Conservation (phyloP, 2,113 vertebrate species). For the Sander lucioperca region DNA sequence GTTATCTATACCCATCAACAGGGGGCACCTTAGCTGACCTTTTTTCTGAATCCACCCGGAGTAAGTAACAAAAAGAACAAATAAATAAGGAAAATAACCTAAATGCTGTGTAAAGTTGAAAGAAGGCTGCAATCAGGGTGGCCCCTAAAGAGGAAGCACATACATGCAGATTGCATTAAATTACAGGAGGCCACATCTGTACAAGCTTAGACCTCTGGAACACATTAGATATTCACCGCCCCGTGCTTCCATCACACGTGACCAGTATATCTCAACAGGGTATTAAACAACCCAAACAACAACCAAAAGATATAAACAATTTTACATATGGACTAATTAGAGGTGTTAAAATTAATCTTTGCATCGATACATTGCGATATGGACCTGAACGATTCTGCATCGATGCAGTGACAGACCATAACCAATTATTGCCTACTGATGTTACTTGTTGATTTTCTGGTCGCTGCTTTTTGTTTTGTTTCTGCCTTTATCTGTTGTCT, state of each 20-base stretch:
- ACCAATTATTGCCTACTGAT: too few relatives aligned
- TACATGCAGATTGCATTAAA: constrained; percentile 74
- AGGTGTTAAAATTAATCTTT: too few relatives aligned
- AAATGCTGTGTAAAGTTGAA: constrained; percentile 39
- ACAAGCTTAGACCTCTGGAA: constrained; percentile 73
- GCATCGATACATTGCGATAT: too few relatives aligned
- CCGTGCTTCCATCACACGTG: constrained; percentile 45
- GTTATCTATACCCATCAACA: constrained; percentile 57
- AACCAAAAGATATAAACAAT: constrained; percentile 24
- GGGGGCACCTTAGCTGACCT: constrained; percentile 60
- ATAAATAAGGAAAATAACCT: constrained; percentile 22
- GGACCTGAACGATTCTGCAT: too few relatives aligned
- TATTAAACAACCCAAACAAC: constrained; percentile 42
- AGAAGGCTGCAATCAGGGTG: constrained; percentile 63
- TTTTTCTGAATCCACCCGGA: constrained; percentile 23
- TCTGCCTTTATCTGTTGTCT: too few relatives aligned
- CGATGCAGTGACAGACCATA: too few relatives aligned
- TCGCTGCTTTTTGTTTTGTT: too few relatives aligned
- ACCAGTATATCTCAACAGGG: constrained; percentile 41
- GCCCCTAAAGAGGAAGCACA: constrained; percentile 69
- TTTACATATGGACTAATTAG: neutral
- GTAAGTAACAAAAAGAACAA: constrained; percentile 13
- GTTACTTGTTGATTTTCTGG: too few relatives aligned
- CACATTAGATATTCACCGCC: constrained; percentile 59
- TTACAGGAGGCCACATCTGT: constrained; percentile 76